Evolutionary conservation across 2,888 invertebrate genomes (phyloP).

Genomic region (Pseudococcus longispinus): DNA sequence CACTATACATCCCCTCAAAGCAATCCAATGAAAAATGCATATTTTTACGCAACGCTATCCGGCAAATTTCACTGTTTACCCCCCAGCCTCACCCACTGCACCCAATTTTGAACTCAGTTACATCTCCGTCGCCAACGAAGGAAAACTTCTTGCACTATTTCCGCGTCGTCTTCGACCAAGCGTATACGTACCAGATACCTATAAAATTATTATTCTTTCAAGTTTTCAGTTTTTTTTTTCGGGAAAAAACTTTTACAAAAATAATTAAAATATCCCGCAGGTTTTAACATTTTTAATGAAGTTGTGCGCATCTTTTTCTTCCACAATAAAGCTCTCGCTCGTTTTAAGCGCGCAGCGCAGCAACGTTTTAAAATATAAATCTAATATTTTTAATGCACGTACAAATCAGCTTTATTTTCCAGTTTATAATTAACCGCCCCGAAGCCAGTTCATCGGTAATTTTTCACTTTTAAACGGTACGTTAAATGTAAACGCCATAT

Average conservation of each 20-base stretch:
- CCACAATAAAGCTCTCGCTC: background rate
- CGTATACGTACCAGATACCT: background rate
- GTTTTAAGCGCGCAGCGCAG: background rate
- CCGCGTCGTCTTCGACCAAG: background rate
- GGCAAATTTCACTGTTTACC: no score
- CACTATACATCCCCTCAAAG: no score
- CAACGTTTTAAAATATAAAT: background rate
- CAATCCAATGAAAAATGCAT: no score
- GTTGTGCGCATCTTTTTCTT: constrained; percentile 14
- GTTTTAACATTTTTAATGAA: constrained; percentile 34
- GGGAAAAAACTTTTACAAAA: background rate
- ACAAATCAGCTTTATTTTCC: background rate
- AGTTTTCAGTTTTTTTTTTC: background rate
- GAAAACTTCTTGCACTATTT: constrained; percentile 4
- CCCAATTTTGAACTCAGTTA: no score
- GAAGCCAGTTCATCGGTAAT: background rate
- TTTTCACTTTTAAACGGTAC: background rate
- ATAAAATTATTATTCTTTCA: background rate
- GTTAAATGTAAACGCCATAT: background rate
- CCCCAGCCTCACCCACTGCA: no score
- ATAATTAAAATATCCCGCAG: constrained; percentile 34
- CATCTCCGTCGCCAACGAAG: background rate
- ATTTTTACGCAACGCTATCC: no score
- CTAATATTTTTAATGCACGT: constrained; percentile 28
- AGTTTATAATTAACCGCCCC: constrained; percentile 11